These are phyloP conservation scores for Melanotaenia nigrans DNA, from an alignment of 2,797 vertebrate genomes.

Conservation along the genomic window DNA sequence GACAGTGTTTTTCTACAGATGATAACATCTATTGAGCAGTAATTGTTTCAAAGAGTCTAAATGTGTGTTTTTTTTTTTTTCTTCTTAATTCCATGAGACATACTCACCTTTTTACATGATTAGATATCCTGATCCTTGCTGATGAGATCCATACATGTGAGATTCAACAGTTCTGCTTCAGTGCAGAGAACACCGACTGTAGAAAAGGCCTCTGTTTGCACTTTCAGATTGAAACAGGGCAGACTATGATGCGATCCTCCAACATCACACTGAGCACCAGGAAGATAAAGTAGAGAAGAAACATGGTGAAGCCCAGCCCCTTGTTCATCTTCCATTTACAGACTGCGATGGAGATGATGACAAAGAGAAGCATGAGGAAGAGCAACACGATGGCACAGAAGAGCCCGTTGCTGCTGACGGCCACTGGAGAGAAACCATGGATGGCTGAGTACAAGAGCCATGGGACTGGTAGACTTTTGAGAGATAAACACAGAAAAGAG, in stretches of 20 bases:
- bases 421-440: slow-evolving; percentile 86
- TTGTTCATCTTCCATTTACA: slow-evolving; percentile 99
- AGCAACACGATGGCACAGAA: slow-evolving; percentile 98
- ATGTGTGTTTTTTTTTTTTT: not conserved
- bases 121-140: slow-evolving; percentile 16
- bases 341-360: slow-evolving; percentile 91
- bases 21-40: not conserved
- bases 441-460: slow-evolving; percentile 89
- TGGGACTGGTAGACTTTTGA: slow-evolving; percentile 89
- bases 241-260: slow-evolving; percentile 93
- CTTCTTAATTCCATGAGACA: not conserved
- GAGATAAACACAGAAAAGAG: slow-evolving; percentile 21
- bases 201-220: slow-evolving; percentile 6
- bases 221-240: slow-evolving; percentile 91
- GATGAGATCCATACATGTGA: not conserved
- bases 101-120: not conserved
- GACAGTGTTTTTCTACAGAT: not conserved
- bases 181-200: slow-evolving; percentile 3
- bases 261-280: slow-evolving; percentile 95
- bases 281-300: slow-evolving; percentile 95
- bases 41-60: not conserved
- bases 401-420: slow-evolving; percentile 96
- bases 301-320: slow-evolving; percentile 91
- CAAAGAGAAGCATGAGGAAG: slow-evolving; percentile 97
- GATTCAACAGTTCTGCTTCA: slow-evolving; percentile 24